A percentile compares a stretch with the other conserved stretches of the same genome.
Conservation (phyloP, 2,113 vertebrate genomes). For the Nesogale talazaci region DNA sequence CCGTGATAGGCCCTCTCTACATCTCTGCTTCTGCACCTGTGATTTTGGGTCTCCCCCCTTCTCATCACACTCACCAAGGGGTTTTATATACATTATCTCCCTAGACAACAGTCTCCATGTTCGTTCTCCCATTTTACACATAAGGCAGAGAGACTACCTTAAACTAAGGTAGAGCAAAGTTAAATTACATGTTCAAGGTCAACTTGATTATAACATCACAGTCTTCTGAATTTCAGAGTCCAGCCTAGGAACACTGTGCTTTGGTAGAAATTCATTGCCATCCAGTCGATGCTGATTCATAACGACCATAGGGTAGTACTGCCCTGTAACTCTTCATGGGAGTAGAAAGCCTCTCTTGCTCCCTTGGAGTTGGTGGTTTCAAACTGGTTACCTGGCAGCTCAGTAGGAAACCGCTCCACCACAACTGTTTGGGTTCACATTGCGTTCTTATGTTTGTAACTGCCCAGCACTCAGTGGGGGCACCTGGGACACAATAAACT, state of each 20-base stretch:
- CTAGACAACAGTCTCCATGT: neutral
- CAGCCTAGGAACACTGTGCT: neutral
- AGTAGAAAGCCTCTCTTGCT: too few relatives aligned
- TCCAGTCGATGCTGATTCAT: too few relatives aligned
- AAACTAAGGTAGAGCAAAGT: neutral
- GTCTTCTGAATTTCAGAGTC: neutral
- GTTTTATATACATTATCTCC: neutral
- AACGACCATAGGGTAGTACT: too few relatives aligned
- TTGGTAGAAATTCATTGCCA: too few relatives aligned
- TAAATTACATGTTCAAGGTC: neutral
- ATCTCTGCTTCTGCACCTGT: neutral
- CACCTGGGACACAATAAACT: neutral
- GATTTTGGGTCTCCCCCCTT: neutral
- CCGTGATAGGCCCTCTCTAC: neutral
- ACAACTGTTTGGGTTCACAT: too few relatives aligned
- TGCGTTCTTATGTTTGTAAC: neutral
- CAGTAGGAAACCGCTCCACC: too few relatives aligned
- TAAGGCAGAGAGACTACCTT: neutral
- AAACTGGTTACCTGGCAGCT: too few relatives aligned
- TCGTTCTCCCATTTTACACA: neutral
- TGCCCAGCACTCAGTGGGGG: neutral
- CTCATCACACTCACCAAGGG: neutral
- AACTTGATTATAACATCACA: too few relatives aligned
- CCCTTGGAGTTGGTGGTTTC: too few relatives aligned
- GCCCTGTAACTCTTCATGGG: too few relatives aligned